Evolutionary conservation across 1,140 invertebrate genomes (phyloP), one percentile per base, ranked within the genome.

Genomic region (Drosophila tristis): DNA sequence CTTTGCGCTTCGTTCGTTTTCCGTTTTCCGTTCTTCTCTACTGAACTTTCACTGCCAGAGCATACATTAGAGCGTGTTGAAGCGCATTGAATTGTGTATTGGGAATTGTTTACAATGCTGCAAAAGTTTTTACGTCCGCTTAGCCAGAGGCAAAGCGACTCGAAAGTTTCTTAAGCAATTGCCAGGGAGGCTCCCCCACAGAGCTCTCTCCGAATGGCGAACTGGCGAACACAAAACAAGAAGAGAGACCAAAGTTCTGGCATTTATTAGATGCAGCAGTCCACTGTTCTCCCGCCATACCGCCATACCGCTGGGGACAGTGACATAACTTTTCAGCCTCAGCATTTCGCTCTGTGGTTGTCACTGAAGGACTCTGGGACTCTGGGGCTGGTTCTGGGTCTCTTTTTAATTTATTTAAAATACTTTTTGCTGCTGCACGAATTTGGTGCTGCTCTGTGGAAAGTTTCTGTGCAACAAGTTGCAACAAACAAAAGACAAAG

Each of bases 21-120:
- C 42, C 48, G 16, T 42, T 31, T 59, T 49, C 35, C 58, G 63
- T 45, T 13, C 13, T 77, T 35, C 57, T 35, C 45, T 15, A 15
- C 8, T n/a, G 42, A 78, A 71, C 72, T 71, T 75, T 71, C 67
- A 45, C 66, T 76, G 66, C 64, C 62, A 58, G 43, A 79, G 84
- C 82, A 87, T 87, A 82, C 84, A 87, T 87, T 87, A 87, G 73
- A 77, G 82, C 82, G 82, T 87, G 82, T 87, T 87, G 82, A 87
- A 87, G 82, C 82, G 82, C 82, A 87, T 87, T 87, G 82, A 89
- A 87, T 86, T 86, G 82, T 86, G 82, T 86, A 89, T 86, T 87
- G 82, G 84, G 82, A 87, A 89, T 89, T 87, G 82, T 87, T 87
- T 87, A 87, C 82, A 87, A 87, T 89, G 82, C 84, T 87, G 82